These are phyloP conservation scores for Thymelicus lineola DNA, from an alignment of 2,888 invertebrate species.

Conservation along the genomic window DNA sequence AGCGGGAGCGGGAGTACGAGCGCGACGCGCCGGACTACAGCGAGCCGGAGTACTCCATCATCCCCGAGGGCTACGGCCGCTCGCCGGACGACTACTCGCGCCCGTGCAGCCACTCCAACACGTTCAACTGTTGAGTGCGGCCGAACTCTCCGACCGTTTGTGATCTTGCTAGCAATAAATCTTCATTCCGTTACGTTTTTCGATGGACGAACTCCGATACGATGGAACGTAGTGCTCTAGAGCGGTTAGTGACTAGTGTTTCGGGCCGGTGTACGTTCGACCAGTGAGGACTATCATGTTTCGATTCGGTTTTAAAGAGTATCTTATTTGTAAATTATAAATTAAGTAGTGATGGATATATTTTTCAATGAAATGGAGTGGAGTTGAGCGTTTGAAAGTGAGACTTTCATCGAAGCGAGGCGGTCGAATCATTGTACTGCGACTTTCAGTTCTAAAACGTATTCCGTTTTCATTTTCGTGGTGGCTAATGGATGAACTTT, in stretches of 20 bases:
- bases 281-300: constrained; percentile 72
- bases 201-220: constrained; percentile 65
- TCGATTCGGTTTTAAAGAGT: constrained; percentile 78
- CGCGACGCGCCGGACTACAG: constrained; percentile 69
- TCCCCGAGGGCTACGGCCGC: constrained; percentile 72
- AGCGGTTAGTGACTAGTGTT: constrained; percentile 76
- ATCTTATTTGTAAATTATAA: constrained; percentile 83
- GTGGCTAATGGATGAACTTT: constrained; percentile 25
- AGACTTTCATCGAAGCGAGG: constrained; percentile 70
- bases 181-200: constrained; percentile 84
- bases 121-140: constrained; percentile 81
- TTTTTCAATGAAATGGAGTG: constrained; percentile 74
- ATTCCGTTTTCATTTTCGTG: constrained; percentile 17
- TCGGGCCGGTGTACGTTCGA: constrained; percentile 65
- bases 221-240: constrained; percentile 80
- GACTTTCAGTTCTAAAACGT: constrained; percentile 10
- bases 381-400: constrained; percentile 71
- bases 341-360: constrained; percentile 83
- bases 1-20: constrained; percentile 67
- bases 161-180: constrained; percentile 86
- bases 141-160: constrained; percentile 72
- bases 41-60: constrained; percentile 82
- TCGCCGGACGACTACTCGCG: constrained; percentile 69
- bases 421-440: constrained; percentile 48
- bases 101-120: constrained; percentile 78